Percentiles rank a stretch among this genome's conserved stretches.
These are phyloP conservation scores for Morpho helenor DNA, from an alignment of 2,888 invertebrate species.

Conservation along the genomic window DNA sequence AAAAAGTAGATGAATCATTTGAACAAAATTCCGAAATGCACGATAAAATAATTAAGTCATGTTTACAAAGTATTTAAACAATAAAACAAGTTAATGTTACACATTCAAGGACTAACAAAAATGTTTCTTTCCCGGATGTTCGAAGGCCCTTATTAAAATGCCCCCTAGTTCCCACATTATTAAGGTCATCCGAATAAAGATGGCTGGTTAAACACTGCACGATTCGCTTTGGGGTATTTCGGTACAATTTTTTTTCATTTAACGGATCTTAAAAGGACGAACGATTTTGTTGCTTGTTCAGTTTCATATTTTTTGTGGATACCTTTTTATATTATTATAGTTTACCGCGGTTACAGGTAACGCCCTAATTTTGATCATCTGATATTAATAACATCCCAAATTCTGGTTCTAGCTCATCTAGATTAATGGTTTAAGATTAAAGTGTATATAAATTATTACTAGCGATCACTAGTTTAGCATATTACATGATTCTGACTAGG, in stretches of 20 bases:
- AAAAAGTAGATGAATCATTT: not conserved
- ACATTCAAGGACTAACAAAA: slow-evolving; percentile 15
- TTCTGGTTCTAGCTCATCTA: not conserved
- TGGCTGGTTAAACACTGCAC: slow-evolving; percentile 30
- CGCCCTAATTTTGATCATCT: no score
- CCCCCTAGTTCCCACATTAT: slow-evolving; percentile 51
- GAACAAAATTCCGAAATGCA: not conserved
- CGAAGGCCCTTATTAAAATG: slow-evolving; percentile 41
- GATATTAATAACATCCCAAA: no score
- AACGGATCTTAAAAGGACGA: slow-evolving; percentile 8
- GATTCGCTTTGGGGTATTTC: slow-evolving; percentile 24
- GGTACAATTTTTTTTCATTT: slow-evolving; percentile 9
- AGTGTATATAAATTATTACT: no score
- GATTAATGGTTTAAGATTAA: no score
- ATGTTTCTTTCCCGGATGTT: slow-evolving; percentile 47
- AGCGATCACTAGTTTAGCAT: no score
- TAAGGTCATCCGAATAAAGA: slow-evolving; percentile 41
- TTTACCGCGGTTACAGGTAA: no score
- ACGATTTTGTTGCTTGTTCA: not conserved
- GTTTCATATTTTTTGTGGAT: not conserved
- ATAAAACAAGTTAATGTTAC: not conserved
- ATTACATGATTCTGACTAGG: no score
- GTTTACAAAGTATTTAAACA: not conserved
- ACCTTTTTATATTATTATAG: not conserved
- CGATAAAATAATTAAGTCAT: not conserved